A percentile compares a stretch with the other conserved stretches of the same genome.
Evolutionary conservation across 2,888 invertebrate genomes (phyloP).

Genomic region (Synanthedon tipuliformis): DNA sequence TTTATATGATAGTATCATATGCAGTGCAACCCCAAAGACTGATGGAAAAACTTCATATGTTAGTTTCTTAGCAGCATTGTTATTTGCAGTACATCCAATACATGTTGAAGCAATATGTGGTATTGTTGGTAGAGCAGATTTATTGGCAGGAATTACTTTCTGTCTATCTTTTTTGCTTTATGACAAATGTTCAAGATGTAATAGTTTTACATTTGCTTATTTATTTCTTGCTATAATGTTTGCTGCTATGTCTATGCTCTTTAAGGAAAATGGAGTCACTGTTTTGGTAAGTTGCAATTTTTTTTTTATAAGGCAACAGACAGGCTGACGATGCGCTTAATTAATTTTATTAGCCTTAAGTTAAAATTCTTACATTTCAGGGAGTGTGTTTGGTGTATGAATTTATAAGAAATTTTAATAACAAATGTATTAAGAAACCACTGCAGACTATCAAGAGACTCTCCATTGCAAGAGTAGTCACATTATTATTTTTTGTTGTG

Average conservation of each 20-base stretch:
- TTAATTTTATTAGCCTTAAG: too few species aligned
- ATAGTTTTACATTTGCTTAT: constrained; percentile 15
- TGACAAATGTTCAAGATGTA: constrained; percentile 27
- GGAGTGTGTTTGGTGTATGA: constrained; percentile 79
- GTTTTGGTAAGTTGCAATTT: constrained; percentile 75
- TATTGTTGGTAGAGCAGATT: constrained; percentile 92
- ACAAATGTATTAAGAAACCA: background rate
- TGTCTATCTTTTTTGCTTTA: constrained; percentile 78
- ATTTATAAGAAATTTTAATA: constrained; percentile 31
- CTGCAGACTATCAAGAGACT: constrained; percentile 4
- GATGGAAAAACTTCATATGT: constrained; percentile 28
- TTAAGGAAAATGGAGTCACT: constrained; percentile 94
- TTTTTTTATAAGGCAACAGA: too few species aligned
- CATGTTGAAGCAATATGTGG: constrained; percentile 95
- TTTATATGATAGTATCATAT: constrained; percentile 22
- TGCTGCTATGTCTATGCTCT: constrained; percentile 79
- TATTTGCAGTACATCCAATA: constrained; percentile 93
- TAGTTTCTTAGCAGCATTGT: constrained; percentile 74
- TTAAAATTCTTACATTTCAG: constrained; percentile 38
- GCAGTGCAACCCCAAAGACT: constrained; percentile 7
- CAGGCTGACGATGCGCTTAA: too few species aligned
- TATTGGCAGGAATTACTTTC: constrained; percentile 84
- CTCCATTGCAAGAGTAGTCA: constrained; percentile 55
- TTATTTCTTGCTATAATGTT: constrained; percentile 44
- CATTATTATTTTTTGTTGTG: constrained; percentile 59